phyloP scores from a whole-genome alignment of 1,140 invertebrate genomes.

The Bombus vancouverensis region DNA sequence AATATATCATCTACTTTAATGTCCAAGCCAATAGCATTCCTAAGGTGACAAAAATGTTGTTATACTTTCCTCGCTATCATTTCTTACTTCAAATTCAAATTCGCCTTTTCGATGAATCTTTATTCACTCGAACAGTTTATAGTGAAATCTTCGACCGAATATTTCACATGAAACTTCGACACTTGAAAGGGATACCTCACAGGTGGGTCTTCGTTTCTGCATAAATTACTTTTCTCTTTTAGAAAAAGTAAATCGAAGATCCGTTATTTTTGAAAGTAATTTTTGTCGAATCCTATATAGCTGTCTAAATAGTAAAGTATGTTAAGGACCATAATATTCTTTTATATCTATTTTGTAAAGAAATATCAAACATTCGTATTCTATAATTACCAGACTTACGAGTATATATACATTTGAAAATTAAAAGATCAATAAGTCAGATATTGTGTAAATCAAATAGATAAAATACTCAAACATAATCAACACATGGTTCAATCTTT shows the following conservation, averaged over 20 bases:
- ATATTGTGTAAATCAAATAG: not conserved
- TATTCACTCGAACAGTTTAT: not conserved
- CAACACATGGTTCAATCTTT: too few species aligned
- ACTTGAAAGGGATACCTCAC: not conserved
- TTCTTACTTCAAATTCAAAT: not conserved
- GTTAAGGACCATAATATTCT: not conserved
- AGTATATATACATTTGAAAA: too few species aligned
- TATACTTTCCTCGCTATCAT: not conserved
- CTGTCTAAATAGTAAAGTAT: not conserved
- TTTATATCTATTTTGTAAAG: not conserved
- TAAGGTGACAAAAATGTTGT: not conserved
- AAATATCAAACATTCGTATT: not conserved
- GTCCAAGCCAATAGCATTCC: not conserved
- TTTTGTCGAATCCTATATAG: not conserved
- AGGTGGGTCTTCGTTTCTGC: not conserved
- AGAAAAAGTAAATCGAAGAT: slow-evolving; percentile 10
- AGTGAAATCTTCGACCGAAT: not conserved
- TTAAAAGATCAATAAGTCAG: too few species aligned
- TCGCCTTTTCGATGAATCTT: not conserved
- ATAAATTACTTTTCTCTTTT: slow-evolving; percentile 41
- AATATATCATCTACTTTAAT: not conserved
- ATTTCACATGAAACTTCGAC: not conserved
- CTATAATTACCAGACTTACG: too few species aligned
- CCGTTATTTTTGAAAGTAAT: slow-evolving; percentile 49
- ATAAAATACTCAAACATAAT: not conserved